Evolutionary conservation across 2,888 invertebrate species (phyloP).

Genomic region (Creontiades dilutus): DNA sequence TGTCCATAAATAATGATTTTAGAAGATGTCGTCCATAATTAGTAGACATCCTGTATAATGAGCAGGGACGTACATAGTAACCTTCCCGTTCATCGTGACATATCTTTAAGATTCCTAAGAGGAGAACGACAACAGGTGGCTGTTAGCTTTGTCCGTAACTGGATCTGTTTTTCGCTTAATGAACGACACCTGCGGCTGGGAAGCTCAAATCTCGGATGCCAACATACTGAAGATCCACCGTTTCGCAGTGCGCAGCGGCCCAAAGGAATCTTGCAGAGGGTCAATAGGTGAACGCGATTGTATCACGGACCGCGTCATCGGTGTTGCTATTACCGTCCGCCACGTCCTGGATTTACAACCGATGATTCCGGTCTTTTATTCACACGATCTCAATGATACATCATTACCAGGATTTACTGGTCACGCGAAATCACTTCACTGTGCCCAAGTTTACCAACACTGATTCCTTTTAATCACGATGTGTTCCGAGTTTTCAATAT

Average conservation of each 20-base stretch:
- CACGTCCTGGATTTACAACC: slow-evolving; percentile 15
- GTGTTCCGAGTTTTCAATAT: too few relatives aligned
- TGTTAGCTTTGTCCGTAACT: background rate
- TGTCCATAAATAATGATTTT: too few relatives aligned
- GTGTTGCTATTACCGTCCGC: background rate
- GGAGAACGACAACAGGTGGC: background rate
- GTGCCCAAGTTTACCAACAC: too few relatives aligned
- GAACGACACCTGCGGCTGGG: slow-evolving; percentile 2
- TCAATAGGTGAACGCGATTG: slow-evolving; percentile 30
- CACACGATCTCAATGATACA: background rate
- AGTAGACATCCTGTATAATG: too few relatives aligned
- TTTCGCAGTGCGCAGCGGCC: background rate
- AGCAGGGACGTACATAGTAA: too few relatives aligned
- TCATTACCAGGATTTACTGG: too few relatives aligned
- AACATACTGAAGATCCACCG: background rate
- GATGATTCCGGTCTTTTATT: background rate
- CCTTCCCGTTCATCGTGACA: background rate
- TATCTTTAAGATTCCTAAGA: background rate
- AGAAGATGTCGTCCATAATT: too few relatives aligned
- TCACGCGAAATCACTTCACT: too few relatives aligned
- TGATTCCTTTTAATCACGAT: too few relatives aligned
- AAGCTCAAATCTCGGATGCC: background rate
- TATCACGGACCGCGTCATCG: background rate
- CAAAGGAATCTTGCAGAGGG: background rate
- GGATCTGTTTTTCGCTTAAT: background rate